Percentiles rank a stretch among this genome's conserved stretches.
Evolutionary conservation across 2,888 invertebrate species (phyloP).

Genomic region (Amaurobius ferox): DNA sequence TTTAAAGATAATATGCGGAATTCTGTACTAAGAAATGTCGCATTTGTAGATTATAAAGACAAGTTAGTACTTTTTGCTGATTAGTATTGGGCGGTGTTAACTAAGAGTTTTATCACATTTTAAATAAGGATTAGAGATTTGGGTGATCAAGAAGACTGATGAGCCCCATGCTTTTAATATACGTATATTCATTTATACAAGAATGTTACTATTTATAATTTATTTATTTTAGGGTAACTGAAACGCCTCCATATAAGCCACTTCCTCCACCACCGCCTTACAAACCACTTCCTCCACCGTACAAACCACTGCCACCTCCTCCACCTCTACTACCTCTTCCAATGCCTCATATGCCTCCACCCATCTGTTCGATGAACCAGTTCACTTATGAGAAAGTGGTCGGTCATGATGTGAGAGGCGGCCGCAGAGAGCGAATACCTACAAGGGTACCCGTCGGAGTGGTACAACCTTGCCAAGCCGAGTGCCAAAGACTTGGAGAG

Average conservation of each 20-base stretch:
- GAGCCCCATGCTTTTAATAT: too few relatives aligned
- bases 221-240: not conserved
- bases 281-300: not conserved
- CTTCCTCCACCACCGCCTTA: not conserved
- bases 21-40: too few relatives aligned
- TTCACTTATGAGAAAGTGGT: slow-evolving; percentile 74
- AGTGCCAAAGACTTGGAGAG: slow-evolving; percentile 73
- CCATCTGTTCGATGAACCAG: slow-evolving; percentile 68
- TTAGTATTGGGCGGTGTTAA: too few relatives aligned
- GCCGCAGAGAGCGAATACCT: slow-evolving; percentile 72
- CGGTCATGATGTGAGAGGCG: slow-evolving; percentile 71
- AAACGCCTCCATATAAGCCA: slow-evolving; percentile 17
- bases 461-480: slow-evolving; percentile 72
- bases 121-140: too few relatives aligned
- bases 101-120: too few relatives aligned
- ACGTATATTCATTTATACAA: too few relatives aligned
- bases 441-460: slow-evolving; percentile 73
- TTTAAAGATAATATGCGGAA: too few relatives aligned
- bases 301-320: slow-evolving; percentile 20
- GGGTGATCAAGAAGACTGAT: too few relatives aligned
- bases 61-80: too few relatives aligned
- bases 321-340: slow-evolving; percentile 34
- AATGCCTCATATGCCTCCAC: slow-evolving; percentile 44
- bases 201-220: too few relatives aligned
- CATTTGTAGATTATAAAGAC: too few relatives aligned